Base-by-base conservation (phyloP, 2,113 vertebrate genomes). In the Thamnaconus septentrionalis region DNA sequence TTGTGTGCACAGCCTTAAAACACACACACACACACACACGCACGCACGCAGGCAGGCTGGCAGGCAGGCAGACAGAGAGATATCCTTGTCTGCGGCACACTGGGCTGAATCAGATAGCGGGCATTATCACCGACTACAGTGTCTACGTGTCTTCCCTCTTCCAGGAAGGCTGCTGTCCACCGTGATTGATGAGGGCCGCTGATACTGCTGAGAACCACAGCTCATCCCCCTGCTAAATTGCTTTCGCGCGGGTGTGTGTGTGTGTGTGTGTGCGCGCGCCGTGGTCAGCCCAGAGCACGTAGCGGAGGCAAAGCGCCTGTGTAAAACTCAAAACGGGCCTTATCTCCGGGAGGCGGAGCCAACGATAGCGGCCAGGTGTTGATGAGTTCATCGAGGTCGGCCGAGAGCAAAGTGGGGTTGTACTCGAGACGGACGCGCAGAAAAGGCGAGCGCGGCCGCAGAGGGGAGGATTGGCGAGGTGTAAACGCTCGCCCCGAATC, bases 81-180 rank as follows among this genome's bases (percentile, higher is more conserved):
- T 66, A 74, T 47, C n/a, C n/a, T 45, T 42, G 71, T 84, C 75
- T 80, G 31, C 56, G 18, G 75, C 82, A 65, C 5, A 43, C 68
- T 42, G 66, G 61, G 60, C 44, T 53, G 58, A 56, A 82, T 82
- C 78, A 81, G 87, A 87, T 83, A 85, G 66, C 62, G 55, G 70
- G 67, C 59, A 62, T 79, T 85, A 89, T 86, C 83, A 81, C 77
- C 43, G 71, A 66, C 58, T 83, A 75, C 70, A 80, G 68, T 61
- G 78, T 71, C 65, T 73, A 59, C 53, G 50, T 64, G 78, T 76
- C 56, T 69, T 52, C 50, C 55, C 71, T 39, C 75, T 79, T 83
- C 82, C 78, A 82, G 79, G 63, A 82, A 82, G 81, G 64, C 44
- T 82, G 78, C 71, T 82, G 84, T 86, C 82, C 61, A 9, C 75